phyloP scores from a whole-genome alignment of 2,888 invertebrate species.

The Drosophila parthenogenetica region DNA sequence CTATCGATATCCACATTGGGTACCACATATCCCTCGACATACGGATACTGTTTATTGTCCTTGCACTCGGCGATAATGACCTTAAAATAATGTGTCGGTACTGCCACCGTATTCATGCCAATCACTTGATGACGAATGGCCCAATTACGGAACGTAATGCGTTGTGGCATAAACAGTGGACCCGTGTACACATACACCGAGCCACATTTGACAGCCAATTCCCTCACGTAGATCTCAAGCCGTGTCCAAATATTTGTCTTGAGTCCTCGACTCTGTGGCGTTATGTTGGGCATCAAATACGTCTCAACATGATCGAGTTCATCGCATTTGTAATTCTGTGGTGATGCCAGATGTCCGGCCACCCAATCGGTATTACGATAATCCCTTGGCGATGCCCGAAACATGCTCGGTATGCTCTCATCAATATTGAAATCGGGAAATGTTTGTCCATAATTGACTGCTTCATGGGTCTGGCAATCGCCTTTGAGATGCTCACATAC shows the following conservation, averaged over 20 bases:
- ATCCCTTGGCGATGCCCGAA: conserved; percentile 93
- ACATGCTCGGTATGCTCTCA: conserved; percentile 89
- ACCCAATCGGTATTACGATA: conserved; percentile 91
- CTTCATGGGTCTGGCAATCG: conserved; percentile 86
- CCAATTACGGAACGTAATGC: conserved; percentile 92
- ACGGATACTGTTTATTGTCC: conserved; percentile 87
- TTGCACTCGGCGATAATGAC: conserved; percentile 91
- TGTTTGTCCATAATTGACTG: neutral
- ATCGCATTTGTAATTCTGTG: conserved; percentile 93
- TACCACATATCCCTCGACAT: conserved; percentile 96
- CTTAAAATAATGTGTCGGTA: conserved; percentile 99
- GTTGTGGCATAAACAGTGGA: conserved; percentile 93
- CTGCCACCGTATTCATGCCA: conserved; percentile 95
- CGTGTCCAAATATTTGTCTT: conserved; percentile 95
- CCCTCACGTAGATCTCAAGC: conserved; percentile 92
- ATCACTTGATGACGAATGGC: conserved; percentile 96
- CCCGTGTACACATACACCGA: conserved; percentile 96
- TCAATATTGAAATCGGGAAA: conserved; percentile 60
- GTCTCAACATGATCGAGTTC: conserved; percentile 94
- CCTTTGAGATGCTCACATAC: conserved; percentile 92
- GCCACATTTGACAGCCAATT: conserved; percentile 88
- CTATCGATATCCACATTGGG: conserved; percentile 94
- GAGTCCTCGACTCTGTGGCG: conserved; percentile 96
- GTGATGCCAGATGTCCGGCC: conserved; percentile 97
- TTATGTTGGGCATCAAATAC: conserved; percentile 95